phyloP scores from a whole-genome alignment of 2,113 vertebrate genomes.

The Nycticorax nycticorax region DNA sequence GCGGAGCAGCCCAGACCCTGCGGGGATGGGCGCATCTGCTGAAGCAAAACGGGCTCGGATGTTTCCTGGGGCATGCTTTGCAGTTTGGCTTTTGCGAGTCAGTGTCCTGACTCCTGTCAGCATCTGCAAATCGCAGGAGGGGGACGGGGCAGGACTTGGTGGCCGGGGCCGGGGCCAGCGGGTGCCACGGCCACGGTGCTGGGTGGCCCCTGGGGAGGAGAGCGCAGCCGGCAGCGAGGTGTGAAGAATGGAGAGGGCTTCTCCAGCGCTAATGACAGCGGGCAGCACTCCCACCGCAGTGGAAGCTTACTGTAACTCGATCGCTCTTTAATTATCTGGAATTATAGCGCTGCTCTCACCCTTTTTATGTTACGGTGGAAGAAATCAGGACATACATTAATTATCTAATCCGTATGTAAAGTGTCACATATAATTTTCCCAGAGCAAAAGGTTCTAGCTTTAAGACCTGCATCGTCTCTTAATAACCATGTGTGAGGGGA shows the following conservation, averaged over 20 bases:
- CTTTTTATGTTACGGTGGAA: conserved; percentile 57
- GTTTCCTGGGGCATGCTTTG: accelerated
- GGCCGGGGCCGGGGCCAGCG: background rate
- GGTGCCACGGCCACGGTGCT: accelerated
- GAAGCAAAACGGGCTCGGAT: accelerated
- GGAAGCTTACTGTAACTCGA: conserved; percentile 4
- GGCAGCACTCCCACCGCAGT: conserved; percentile 14
- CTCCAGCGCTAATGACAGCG: background rate
- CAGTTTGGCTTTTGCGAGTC: accelerated
- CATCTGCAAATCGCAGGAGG: background rate
- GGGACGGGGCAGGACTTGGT: background rate
- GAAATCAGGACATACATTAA: conserved; percentile 72
- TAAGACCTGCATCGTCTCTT: conserved; percentile 60
- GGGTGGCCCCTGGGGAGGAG: background rate
- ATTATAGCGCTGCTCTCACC: conserved; percentile 58
- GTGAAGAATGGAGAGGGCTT: conserved; percentile 30
- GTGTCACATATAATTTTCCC: conserved; percentile 68
- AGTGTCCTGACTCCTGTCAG: background rate
- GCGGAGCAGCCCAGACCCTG: background rate
- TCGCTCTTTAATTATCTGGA: conserved; percentile 75
- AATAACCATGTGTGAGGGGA: conserved; percentile 28
- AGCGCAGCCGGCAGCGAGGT: background rate
- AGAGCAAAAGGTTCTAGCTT: conserved; percentile 59
- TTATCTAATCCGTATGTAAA: conserved; percentile 76
- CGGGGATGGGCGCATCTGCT: background rate